These are phyloP conservation scores for Heliangelus exortis DNA, from an alignment of 2,797 vertebrate genomes.

Conservation along the genomic window DNA sequence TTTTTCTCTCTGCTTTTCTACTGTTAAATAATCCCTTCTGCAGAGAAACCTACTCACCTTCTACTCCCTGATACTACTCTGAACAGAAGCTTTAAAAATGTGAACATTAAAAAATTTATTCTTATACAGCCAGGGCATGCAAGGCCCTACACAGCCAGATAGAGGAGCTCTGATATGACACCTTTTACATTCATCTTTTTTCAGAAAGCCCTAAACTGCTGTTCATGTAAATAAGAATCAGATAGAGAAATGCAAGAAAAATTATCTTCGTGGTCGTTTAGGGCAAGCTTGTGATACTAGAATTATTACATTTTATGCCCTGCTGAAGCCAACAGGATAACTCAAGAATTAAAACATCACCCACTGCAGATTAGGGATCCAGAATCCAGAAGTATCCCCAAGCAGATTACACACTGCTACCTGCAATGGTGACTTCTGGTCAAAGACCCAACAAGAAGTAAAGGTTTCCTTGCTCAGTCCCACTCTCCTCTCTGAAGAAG, in stretches of 20 bases:
- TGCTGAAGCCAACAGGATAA: neutral
- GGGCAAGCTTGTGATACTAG: neutral
- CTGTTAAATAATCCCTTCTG: neutral
- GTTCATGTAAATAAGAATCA: neutral
- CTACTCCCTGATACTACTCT: neutral
- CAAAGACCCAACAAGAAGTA: neutral
- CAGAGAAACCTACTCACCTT: neutral
- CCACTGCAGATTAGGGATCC: neutral
- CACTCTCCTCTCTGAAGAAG: neutral
- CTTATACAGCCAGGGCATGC: neutral
- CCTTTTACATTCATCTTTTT: neutral
- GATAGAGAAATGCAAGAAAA: neutral
- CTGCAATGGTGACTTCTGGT: neutral
- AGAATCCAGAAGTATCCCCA: neutral
- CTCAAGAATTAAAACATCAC: neutral
- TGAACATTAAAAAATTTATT: neutral
- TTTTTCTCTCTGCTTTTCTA: neutral
- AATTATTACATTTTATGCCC: neutral
- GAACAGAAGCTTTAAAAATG: neutral
- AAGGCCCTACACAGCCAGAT: neutral
- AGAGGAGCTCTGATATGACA: neutral
- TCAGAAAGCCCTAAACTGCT: neutral
- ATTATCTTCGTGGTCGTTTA: neutral
- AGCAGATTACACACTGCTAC: neutral
- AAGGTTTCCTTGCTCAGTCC: neutral